Conservation (phyloP, 2,888 invertebrate genomes). For the Drosophila austrosaltans region DNA sequence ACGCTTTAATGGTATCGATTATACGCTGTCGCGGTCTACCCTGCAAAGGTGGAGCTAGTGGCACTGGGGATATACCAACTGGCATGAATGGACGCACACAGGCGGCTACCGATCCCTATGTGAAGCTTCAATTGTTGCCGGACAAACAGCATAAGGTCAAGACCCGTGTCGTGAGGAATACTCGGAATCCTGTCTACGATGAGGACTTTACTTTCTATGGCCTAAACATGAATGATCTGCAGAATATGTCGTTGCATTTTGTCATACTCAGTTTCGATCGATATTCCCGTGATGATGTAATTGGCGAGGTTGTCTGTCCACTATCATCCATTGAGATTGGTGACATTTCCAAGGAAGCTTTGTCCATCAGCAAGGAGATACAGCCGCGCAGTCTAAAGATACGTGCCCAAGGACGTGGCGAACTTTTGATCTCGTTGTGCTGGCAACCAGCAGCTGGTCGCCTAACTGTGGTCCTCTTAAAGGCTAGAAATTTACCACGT, state of each 20-base stretch:
- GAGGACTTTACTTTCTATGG: conserved; percentile 99
- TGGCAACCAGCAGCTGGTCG: conserved; percentile 99
- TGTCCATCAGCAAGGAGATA: conserved; percentile 93
- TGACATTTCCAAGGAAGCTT: conserved; percentile 90
- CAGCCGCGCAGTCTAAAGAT: conserved; percentile 97
- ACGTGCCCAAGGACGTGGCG: conserved; percentile 96
- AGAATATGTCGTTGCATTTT: conserved; percentile 96
- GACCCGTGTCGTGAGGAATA: conserved; percentile 97
- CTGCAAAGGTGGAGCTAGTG: conserved; percentile 82
- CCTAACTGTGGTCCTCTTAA: conserved; percentile 97
- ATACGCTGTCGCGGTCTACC: conserved; percentile 95
- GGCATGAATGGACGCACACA: conserved; percentile 84
- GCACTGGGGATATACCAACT: conserved; percentile 86
- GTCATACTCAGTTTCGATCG: conserved; percentile 97
- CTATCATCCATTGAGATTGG: conserved; percentile 87
- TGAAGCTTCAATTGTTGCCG: conserved; percentile 97
- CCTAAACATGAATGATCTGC: conserved; percentile 92
- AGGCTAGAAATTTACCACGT: conserved; percentile 98
- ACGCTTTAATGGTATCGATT: conserved; percentile 95
- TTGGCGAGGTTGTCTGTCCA: conserved; percentile 97
- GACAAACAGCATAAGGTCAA: conserved; percentile 99
- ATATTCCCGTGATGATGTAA: conserved; percentile 98
- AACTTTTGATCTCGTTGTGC: conserved; percentile 97
- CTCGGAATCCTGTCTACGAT: conserved; percentile 97
- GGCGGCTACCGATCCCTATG: conserved; percentile 92